Evolutionary conservation across 2,113 vertebrate species (phyloP), one percentile per base, ranked within the genome.

Genomic region (Rhinichthys klamathensis): DNA sequence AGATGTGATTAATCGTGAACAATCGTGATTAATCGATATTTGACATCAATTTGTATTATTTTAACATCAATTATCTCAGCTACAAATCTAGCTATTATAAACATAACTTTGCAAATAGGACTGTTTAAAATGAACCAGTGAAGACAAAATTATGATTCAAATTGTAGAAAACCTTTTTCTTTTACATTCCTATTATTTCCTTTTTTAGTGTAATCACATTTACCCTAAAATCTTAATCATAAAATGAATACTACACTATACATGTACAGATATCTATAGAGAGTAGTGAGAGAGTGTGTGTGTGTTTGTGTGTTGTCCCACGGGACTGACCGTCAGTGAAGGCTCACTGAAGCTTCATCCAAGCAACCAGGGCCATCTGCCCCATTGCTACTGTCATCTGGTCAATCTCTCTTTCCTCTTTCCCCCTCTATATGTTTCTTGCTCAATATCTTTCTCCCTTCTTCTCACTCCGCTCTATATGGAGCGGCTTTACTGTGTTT

Each of bases 401-500:
- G 82, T 82, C 78, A 27, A 13, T 25, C 30, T 44, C 51, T 49
- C 54, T 56, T 18, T 61, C 56, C 84, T 54, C 51, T 72, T 63
- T 80, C 80, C 21, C 80, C 6, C 46, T 54, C 70, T 67, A 6
- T 82, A 38, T 88, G 49, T 15, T 38, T 84, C 74, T 67, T 41
- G n/a, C 67, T 41, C 82, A 51, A 16, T 73, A 54, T 61, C 41
- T 85, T 23, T 79, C 83, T 63, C 35, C 27, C 72, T 63, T 80
- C 32, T 23, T 65, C 49, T 30, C 58, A 35, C 41, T 70, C 41
- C 65, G 18, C 41, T 75, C 80, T 65, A 61, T 87, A 90, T 82
- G 91, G 89, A 92, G 89, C 78, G 89, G 93, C 90, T 95, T 94
- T 93, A 79, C 87, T 84, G 70, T 91, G 91, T 93, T 94, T 95